Percentiles rank a stretch among this genome's conserved stretches.
Evolutionary conservation across 2,888 invertebrate genomes (phyloP).

Genomic region (Coleophora deauratella): DNA sequence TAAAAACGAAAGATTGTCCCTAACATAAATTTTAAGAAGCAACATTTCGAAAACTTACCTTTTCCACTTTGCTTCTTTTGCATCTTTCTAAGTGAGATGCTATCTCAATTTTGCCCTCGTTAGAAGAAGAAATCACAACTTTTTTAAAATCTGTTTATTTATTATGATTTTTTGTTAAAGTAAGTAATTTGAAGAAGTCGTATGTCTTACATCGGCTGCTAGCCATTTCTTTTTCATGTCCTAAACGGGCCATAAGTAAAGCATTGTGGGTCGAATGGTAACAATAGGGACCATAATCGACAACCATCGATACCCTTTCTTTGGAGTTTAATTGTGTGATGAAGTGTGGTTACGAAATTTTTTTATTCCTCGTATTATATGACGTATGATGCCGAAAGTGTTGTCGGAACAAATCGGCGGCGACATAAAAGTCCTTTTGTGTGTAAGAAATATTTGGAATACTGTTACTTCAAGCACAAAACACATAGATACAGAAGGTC

Average conservation of each 20-base stretch:
- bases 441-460: neutral
- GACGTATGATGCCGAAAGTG: conserved; percentile 23
- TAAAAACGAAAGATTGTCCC: too few species aligned
- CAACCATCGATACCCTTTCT: conserved; percentile 70
- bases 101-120: too few species aligned
- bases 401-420: conserved; percentile 26
- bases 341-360: conserved; percentile 68
- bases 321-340: conserved; percentile 71
- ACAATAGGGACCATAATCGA: conserved; percentile 68
- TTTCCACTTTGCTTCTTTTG: too few species aligned
- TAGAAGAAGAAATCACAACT: too few species aligned
- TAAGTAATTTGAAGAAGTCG: conserved; percentile 10
- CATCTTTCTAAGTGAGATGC: too few species aligned
- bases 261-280: conserved; percentile 65
- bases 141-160: too few species aligned
- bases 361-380: conserved; percentile 32
- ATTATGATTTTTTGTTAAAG: too few species aligned
- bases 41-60: too few species aligned
- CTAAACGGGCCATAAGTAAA: conserved; percentile 68
- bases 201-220: conserved; percentile 28
- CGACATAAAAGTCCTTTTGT: conserved; percentile 11
- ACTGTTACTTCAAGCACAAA: too few species aligned
- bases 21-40: too few species aligned
- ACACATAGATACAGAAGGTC: too few species aligned
- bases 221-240: conserved; percentile 65